A percentile compares a stretch with the other conserved stretches of the same genome.
Conservation (phyloP, 2,797 vertebrate species). For the Eupleurogrammus muticus region DNA sequence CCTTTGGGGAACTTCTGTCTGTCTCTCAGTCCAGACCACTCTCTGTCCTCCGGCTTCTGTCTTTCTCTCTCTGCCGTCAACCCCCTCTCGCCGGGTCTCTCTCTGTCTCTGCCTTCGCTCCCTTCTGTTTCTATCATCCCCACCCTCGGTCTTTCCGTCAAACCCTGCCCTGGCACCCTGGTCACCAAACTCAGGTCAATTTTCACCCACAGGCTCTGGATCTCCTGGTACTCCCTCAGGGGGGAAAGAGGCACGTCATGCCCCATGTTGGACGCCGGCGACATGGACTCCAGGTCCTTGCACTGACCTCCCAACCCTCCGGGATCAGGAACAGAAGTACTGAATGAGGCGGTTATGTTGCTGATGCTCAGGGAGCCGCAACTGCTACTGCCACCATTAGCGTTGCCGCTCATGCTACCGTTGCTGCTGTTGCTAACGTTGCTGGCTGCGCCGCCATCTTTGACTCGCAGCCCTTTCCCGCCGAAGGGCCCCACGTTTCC, state of each 20-base stretch:
- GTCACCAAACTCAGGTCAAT: conserved; percentile 92
- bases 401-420: conserved; percentile 51
- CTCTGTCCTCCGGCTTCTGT: conserved; percentile 60
- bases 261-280: conserved; percentile 80
- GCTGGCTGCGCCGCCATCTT: conserved; percentile 55
- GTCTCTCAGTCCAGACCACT: conserved; percentile 56
- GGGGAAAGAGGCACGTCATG: conserved; percentile 90
- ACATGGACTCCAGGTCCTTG: conserved; percentile 84
- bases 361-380: conserved; percentile 87
- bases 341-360: conserved; percentile 86
- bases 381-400: conserved; percentile 79
- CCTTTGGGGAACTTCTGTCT: conserved; percentile 56
- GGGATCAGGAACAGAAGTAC: conserved; percentile 87
- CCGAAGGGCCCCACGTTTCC: conserved; percentile 58
- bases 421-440: conserved; percentile 59
- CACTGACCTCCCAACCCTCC: conserved; percentile 82
- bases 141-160: conserved; percentile 46
- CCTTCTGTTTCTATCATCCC: conserved; percentile 43
- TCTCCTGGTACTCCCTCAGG: conserved; percentile 87
- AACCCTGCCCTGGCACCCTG: conserved; percentile 88
- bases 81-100: conserved; percentile 40
- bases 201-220: conserved; percentile 96
- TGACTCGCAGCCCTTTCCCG: conserved; percentile 69
- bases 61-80: conserved; percentile 47
- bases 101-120: conserved; percentile 53